phyloP scores from a whole-genome alignment of 2,113 vertebrate species.

The Rhinolophus ferrumequinum region DNA sequence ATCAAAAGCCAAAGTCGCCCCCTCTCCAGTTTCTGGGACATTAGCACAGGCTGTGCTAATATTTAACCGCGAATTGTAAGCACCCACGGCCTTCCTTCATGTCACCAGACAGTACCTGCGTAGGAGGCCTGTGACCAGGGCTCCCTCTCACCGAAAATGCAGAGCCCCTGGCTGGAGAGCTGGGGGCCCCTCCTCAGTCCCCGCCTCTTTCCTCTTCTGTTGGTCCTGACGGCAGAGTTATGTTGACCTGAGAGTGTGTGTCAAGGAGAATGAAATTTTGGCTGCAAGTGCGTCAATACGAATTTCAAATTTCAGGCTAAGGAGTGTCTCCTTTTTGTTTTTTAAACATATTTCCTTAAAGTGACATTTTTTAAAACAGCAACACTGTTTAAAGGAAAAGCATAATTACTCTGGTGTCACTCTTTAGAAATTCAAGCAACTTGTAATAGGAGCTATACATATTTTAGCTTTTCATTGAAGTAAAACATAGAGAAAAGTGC shows the following conservation, averaged over 20 bases:
- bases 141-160: background rate
- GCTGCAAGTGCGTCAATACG: slow-evolving; percentile 24
- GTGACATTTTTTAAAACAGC: background rate
- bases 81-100: background rate
- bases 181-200: background rate
- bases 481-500: background rate
- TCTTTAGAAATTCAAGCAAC: slow-evolving; percentile 40
- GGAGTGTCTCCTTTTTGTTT: background rate
- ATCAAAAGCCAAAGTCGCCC: background rate
- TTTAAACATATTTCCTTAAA: slow-evolving; percentile 50
- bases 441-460: slow-evolving; percentile 13
- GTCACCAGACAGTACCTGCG: background rate
- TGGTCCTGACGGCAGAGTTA: background rate
- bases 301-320: slow-evolving; percentile 58
- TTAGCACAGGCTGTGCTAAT: background rate
- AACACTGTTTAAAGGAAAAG: slow-evolving; percentile 51
- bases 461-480: slow-evolving; percentile 40
- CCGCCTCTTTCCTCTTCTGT: background rate
- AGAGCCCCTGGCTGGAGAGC: background rate
- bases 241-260: background rate
- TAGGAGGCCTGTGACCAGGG: slow-evolving; percentile 2
- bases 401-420: slow-evolving; percentile 34
- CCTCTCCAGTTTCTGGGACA: background rate
- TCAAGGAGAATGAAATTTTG: slow-evolving; percentile 43
- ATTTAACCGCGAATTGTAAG: background rate